Conservation (phyloP, 2,888 invertebrate genomes). For the Temnothorax rugatulus region DNA sequence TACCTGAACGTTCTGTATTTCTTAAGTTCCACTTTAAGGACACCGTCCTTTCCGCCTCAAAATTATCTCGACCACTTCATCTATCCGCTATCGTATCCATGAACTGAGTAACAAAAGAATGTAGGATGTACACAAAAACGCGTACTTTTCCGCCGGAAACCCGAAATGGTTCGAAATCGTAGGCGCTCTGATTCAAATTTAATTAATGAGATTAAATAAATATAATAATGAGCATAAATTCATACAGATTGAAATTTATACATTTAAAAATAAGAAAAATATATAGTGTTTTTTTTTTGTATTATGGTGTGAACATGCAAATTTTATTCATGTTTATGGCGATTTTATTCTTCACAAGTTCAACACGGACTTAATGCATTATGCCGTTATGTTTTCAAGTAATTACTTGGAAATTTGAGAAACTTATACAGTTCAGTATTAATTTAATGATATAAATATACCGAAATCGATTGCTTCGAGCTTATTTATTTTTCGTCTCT, state of each 20-base stretch:
- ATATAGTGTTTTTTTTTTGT: neutral
- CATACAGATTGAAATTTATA: neutral
- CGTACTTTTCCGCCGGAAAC: neutral
- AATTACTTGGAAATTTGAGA: neutral
- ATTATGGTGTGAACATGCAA: neutral
- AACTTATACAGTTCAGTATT: neutral
- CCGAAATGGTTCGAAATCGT: neutral
- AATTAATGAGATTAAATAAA: neutral
- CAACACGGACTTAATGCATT: neutral
- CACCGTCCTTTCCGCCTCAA: neutral
- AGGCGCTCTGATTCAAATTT: neutral
- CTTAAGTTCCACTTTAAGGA: neutral
- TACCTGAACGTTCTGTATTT: neutral
- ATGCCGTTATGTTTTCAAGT: neutral
- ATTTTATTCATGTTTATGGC: neutral
- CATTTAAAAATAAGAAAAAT: neutral
- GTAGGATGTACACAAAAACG: neutral
- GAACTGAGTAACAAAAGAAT: neutral
- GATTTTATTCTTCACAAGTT: neutral
- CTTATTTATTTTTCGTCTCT: neutral
- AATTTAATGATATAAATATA: neutral
- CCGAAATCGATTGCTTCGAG: neutral
- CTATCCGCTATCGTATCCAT: neutral
- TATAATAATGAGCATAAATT: neutral
- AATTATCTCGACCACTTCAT: neutral